These are phyloP conservation scores for Lasioglossum vierecki DNA, from an alignment of 2,888 invertebrate species.

Conservation along the genomic window DNA sequence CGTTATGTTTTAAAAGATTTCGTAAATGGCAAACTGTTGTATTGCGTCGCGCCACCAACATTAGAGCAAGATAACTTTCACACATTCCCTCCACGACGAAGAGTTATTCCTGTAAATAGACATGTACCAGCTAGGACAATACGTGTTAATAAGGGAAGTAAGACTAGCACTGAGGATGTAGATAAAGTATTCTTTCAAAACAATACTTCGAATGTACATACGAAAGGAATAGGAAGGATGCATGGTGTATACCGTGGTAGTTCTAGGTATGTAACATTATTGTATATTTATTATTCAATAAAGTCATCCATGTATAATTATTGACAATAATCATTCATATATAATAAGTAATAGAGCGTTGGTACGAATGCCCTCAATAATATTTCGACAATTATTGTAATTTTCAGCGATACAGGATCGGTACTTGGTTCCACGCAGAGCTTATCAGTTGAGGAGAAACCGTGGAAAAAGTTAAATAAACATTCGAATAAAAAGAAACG, in stretches of 20 bases:
- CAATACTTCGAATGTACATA: conserved; percentile 74
- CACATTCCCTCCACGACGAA: conserved; percentile 85
- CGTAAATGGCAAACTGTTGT: conserved; percentile 93
- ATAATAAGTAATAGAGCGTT: conserved; percentile 51
- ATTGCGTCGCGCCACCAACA: conserved; percentile 93
- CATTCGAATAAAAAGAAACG: conserved; percentile 95
- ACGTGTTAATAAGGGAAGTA: conserved; percentile 86
- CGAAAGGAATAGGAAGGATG: conserved; percentile 68
- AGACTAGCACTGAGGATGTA: conserved; percentile 85
- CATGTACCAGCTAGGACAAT: conserved; percentile 85
- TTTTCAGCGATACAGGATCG: conserved; percentile 66
- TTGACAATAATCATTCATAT: conserved; percentile 56
- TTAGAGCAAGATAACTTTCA: conserved; percentile 87
- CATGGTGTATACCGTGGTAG: conserved; percentile 57
- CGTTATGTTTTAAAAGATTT: conserved; percentile 96
- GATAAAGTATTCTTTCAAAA: conserved; percentile 87
- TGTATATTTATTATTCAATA: conserved; percentile 62
- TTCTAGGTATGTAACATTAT: conserved; percentile 63
- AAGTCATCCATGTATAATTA: conserved; percentile 56
- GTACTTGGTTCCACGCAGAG: conserved; percentile 68
- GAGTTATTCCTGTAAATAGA: conserved; percentile 81
- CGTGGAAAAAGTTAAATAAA: conserved; percentile 93
- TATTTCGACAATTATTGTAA: conserved; percentile 33
- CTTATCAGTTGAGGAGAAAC: conserved; percentile 85
- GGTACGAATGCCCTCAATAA: conserved; percentile 29